Base-by-base conservation (phyloP, 2,797 vertebrate species). In the Morelia viridis region DNA sequence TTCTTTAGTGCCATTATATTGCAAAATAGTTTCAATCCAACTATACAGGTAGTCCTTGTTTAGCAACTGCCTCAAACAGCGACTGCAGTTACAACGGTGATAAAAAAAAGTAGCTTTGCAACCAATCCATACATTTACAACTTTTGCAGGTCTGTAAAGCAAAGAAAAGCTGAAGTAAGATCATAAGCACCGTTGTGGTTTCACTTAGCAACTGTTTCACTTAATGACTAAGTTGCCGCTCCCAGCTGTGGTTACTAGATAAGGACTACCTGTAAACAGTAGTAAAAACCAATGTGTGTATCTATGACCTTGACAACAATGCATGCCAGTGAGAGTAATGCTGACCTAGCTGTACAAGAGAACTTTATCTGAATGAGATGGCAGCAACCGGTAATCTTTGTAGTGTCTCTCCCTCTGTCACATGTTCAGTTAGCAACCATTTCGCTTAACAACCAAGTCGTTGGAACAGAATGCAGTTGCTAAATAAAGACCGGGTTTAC, bases 21-120 rank as follows among this genome's bases (percentile, higher is more conserved):
- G 85, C 12, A 24, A 94, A 87, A 80, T 68, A 94, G 93, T 91
- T 90, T 88, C 68, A 90, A 56, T 3, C 41, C 91, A 93, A 11
- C 41, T 46, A 2, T 46, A 83, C 22, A 22, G 26, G 13, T 46
- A 6, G 2, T 58, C 58, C 56, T 28, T 22, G 8, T 41, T 76
- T 41, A 76, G 35, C 71, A 35, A 8, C 35, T 22, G 35, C 8
- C 35, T 15, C 19, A 41, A 35, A 76, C 1, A 76, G 17, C 0
- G 0, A 80, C 19, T 1, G 2, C 2, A 80, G 19, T 80, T 80
- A 80, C 41, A 3, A 24, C 9, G 22, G 31, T 22, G 17, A 19
- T 76, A 19, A 80, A 80, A 35, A 35, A 46, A 80, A 46, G 1
- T 46, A 46, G 46, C 35, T 80, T 80, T 46, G 19, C 46, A 7